These are phyloP conservation scores for Platanista minor DNA, from an alignment of 2,113 vertebrate genomes.

Conservation along the genomic window DNA sequence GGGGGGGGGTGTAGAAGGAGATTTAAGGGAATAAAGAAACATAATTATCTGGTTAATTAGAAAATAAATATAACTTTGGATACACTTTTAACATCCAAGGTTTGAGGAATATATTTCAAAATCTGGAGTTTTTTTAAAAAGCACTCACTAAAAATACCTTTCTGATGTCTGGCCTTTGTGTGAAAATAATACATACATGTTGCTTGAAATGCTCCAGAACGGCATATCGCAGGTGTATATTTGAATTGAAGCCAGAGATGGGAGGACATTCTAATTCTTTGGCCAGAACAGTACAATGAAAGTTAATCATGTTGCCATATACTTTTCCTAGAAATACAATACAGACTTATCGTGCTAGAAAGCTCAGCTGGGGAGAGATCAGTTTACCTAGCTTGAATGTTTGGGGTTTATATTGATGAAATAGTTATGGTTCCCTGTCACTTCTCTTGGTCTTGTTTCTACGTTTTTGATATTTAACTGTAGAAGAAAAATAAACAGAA, in stretches of 20 bases:
- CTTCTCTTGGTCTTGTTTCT: neutral
- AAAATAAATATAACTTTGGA: neutral
- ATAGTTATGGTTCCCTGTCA: neutral
- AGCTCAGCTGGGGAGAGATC: neutral
- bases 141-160: neutral
- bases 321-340: neutral
- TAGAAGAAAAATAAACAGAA: conserved; percentile 5
- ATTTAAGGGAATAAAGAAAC: neutral
- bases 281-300: neutral
- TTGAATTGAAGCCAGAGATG: neutral
- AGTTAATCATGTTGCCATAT: neutral
- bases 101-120: neutral
- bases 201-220: neutral
- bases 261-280: neutral
- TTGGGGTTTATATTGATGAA: neutral
- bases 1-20: neutral
- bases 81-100: neutral
- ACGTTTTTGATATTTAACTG: neutral
- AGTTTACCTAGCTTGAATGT: neutral
- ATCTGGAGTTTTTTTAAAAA: neutral
- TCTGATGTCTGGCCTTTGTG: neutral
- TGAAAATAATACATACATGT: neutral
- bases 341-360: neutral
- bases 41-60: neutral
- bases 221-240: neutral